phyloP scores from a whole-genome alignment of 35 echinoderm and acorn worm species.

The Acanthaster planci region DNA sequence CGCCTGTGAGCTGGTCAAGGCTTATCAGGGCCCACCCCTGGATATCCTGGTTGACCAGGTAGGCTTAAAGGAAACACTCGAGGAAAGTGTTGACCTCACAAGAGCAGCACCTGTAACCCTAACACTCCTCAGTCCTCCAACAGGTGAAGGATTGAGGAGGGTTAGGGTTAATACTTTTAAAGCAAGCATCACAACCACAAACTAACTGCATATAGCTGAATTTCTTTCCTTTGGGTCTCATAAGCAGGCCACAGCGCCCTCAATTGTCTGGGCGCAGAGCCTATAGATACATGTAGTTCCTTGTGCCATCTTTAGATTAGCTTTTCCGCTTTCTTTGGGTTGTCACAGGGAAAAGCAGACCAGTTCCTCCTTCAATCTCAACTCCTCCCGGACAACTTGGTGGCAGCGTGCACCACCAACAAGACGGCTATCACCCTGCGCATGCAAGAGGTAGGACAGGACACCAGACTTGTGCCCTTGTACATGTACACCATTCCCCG shows the following conservation, averaged over 20 bases:
- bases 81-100: neutral
- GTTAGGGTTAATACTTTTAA: too few relatives aligned
- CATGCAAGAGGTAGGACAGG: conserved; percentile 76
- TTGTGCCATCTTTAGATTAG: too few relatives aligned
- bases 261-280: too few relatives aligned
- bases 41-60: conserved; percentile 93
- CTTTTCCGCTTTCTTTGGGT: conserved; percentile 35
- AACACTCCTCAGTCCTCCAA: too few relatives aligned
- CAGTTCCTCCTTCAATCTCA: conserved; percentile 77
- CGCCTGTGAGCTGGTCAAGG: conserved; percentile 84
- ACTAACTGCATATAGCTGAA: too few relatives aligned
- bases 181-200: neutral
- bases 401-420: conserved; percentile 60
- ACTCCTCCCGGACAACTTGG: conserved; percentile 89
- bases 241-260: too few relatives aligned
- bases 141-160: too few relatives aligned
- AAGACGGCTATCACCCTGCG: conserved; percentile 68
- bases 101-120: too few relatives aligned
- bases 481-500: too few relatives aligned
- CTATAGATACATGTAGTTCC: too few relatives aligned
- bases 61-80: neutral
- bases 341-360: conserved; percentile 76
- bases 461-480: neutral
- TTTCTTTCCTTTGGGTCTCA: too few relatives aligned
- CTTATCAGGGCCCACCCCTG: conserved; percentile 77